A percentile compares a stretch with the other conserved stretches of the same genome.
These are phyloP conservation scores for Sylvia borin DNA, from an alignment of 2,797 vertebrate species.

Conservation along the genomic window DNA sequence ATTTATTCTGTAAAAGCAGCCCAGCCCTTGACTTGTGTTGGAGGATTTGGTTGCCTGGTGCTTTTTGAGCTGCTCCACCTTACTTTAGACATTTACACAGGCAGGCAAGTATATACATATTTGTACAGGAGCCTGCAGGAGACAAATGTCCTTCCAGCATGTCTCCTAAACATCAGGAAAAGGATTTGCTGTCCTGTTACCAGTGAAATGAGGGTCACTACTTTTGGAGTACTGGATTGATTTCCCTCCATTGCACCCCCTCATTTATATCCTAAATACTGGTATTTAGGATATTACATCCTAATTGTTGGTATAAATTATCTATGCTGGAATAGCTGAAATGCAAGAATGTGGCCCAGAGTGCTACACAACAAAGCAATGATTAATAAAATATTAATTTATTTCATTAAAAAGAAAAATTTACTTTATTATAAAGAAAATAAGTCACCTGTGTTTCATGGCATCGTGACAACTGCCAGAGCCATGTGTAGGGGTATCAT, in stretches of 20 bases:
- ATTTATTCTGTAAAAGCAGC: slow-evolving; percentile 23
- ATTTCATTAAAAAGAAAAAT: not conserved
- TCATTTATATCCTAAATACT: not conserved
- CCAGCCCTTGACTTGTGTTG: not conserved
- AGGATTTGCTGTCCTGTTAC: not conserved
- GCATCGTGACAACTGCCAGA: not conserved
- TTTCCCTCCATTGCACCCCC: not conserved
- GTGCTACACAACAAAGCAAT: not conserved
- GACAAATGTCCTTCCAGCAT: not conserved
- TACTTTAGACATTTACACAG: not conserved
- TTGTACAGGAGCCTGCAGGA: not conserved
- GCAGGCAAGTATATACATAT: not conserved
- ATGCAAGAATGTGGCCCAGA: not conserved
- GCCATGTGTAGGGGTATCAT: not conserved
- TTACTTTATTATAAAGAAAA: not conserved
- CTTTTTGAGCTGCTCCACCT: not conserved
- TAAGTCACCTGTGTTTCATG: not conserved
- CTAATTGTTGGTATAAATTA: not conserved
- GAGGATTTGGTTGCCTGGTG: not conserved
- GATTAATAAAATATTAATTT: not conserved
- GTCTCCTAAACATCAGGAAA: not conserved
- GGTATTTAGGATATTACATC: too few relatives aligned
- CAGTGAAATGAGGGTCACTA: not conserved
- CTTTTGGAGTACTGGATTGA: not conserved
- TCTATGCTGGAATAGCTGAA: not conserved